These are phyloP conservation scores for Dicrostonyx torquatus DNA, from an alignment of 2,797 vertebrate genomes.

Conservation along the genomic window DNA sequence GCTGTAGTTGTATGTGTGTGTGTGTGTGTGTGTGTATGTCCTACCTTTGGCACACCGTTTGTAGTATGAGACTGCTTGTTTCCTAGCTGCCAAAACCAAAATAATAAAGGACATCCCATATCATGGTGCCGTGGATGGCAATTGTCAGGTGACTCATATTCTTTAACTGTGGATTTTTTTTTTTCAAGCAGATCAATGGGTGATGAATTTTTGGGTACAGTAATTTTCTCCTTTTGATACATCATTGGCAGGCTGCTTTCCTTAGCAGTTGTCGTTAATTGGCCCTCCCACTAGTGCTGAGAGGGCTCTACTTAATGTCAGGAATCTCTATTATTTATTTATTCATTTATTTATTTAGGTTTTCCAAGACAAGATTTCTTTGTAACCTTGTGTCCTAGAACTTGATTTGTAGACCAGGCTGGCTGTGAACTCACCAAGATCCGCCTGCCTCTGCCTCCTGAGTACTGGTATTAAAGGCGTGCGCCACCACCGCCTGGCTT, in stretches of 20 bases:
- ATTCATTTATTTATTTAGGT: too few species aligned
- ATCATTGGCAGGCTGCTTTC: not conserved
- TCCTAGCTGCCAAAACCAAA: too few species aligned
- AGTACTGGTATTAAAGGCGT: too few species aligned
- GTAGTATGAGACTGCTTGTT: too few species aligned
- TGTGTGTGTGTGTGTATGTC: too few species aligned
- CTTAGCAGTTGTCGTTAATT: not conserved
- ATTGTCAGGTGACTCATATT: not conserved
- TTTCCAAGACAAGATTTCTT: not conserved
- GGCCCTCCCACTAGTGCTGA: not conserved
- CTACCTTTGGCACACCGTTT: too few species aligned
- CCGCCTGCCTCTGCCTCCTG: not conserved
- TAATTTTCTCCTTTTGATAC: not conserved
- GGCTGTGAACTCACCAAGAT: not conserved
- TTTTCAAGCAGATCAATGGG: not conserved
- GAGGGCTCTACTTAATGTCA: not conserved
- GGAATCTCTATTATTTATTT: not conserved
- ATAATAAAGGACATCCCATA: too few species aligned
- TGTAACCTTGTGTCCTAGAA: not conserved
- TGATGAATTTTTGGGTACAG: not conserved
- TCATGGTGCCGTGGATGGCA: not conserved
- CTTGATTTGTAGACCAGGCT: not conserved
- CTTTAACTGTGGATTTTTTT: constrained; percentile 29
- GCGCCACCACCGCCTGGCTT: too few species aligned
- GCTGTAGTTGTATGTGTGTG: too few species aligned